Conservation (phyloP, 2,888 invertebrate genomes). For the Lomographa bimaculata region DNA sequence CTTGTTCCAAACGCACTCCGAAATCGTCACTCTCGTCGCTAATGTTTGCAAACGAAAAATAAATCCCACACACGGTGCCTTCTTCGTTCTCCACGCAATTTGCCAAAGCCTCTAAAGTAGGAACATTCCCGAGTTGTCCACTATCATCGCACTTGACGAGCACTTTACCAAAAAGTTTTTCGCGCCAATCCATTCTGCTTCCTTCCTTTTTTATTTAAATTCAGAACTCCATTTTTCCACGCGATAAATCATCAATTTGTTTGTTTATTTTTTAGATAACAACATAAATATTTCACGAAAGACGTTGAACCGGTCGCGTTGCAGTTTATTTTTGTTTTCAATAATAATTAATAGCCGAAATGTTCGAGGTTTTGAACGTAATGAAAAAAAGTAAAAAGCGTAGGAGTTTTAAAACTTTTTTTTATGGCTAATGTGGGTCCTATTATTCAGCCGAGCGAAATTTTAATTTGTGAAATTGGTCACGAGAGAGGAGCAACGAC, state of each 20-base stretch:
- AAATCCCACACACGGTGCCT: slow-evolving; percentile 84
- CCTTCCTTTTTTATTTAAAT: no score
- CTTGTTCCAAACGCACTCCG: slow-evolving; percentile 84
- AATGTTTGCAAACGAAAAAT: slow-evolving; percentile 88
- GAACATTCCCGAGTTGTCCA: slow-evolving; percentile 71
- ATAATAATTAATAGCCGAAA: slow-evolving; percentile 1
- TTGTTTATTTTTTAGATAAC: slow-evolving; percentile 17
- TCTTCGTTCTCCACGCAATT: slow-evolving; percentile 76
- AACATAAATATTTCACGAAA: slow-evolving; percentile 13
- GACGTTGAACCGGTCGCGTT: slow-evolving; percentile 20
- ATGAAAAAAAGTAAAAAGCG: no score
- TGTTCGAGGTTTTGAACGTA: no score
- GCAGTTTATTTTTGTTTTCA: slow-evolving; percentile 26
- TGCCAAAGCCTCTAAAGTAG: slow-evolving; percentile 70
- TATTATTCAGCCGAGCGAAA: slow-evolving; percentile 11
- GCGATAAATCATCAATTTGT: slow-evolving; percentile 10
- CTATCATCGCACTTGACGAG: slow-evolving; percentile 79
- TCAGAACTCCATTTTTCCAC: slow-evolving; percentile 13
- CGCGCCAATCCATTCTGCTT: slow-evolving; percentile 81
- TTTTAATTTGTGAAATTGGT: slow-evolving; percentile 51
- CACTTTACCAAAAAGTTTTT: slow-evolving; percentile 83
- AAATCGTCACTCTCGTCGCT: slow-evolving; percentile 87
- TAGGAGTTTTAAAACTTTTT: no score
- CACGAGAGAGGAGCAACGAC: slow-evolving; percentile 59
- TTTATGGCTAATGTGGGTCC: not conserved